Conservation (phyloP, 2,113 vertebrate species). For the Triplophysa siluroides region DNA sequence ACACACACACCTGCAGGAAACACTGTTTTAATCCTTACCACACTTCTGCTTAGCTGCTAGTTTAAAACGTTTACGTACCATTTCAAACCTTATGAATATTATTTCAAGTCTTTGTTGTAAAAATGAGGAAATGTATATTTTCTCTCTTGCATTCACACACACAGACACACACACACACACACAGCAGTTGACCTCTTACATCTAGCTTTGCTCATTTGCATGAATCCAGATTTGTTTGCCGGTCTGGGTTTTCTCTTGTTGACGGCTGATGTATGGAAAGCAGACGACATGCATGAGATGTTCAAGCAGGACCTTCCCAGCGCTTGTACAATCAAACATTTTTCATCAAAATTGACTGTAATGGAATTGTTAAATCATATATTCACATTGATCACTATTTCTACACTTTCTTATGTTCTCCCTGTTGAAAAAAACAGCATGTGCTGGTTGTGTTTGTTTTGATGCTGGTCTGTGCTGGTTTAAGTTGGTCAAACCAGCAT, state of each 20-base stretch:
- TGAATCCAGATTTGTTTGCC: conserved; percentile 68
- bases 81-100: too few species aligned
- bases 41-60: too few species aligned
- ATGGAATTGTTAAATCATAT: neutral
- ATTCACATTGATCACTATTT: neutral
- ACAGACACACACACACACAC: conserved; percentile 1
- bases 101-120: too few species aligned
- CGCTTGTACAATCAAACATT: neutral
- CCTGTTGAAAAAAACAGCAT: too few species aligned
- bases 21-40: too few species aligned
- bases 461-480: too few species aligned
- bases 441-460: too few species aligned
- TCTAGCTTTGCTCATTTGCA: conserved; percentile 64
- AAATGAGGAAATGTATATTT: too few species aligned
- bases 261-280: conserved; percentile 57
- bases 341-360: neutral
- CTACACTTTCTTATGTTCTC: neutral
- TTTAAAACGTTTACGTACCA: too few species aligned
- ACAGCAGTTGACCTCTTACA: conserved; percentile 23
- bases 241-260: conserved; percentile 44
- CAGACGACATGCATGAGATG: conserved; percentile 38
- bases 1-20: neutral
- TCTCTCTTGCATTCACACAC: too few species aligned
- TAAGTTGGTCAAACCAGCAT: too few species aligned
- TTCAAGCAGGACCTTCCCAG: conserved; percentile 2